A percentile compares a stretch with the other conserved stretches of the same genome.
phyloP scores from a whole-genome alignment of 2,797 vertebrate genomes.

The Thaleichthys pacificus region DNA sequence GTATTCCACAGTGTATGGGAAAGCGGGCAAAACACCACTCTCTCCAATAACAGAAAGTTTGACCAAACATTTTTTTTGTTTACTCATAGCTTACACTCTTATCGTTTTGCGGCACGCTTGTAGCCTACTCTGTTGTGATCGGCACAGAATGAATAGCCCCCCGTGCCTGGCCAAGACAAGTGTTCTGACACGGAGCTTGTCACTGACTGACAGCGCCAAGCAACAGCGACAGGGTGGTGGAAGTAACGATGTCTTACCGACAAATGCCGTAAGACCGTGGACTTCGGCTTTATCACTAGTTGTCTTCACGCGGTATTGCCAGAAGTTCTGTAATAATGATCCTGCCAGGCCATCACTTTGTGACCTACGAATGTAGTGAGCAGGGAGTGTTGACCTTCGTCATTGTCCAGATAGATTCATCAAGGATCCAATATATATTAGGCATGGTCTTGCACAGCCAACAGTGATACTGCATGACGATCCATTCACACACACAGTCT shows the following conservation, averaged over 20 bases:
- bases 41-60: background rate
- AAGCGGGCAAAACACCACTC: background rate
- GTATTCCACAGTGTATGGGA: constrained; percentile 1
- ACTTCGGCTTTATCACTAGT: background rate
- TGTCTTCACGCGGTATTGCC: background rate
- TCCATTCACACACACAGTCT: no score
- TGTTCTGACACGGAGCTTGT: constrained; percentile 58
- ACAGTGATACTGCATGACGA: no score
- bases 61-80: background rate
- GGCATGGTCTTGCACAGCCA: no score
- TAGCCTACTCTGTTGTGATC: background rate
- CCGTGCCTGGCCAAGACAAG: constrained; percentile 31
- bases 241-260: background rate
- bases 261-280: no score
- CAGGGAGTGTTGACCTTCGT: background rate
- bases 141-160: constrained; percentile 17
- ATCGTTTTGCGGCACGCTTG: background rate
- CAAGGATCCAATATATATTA: background rate
- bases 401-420: background rate
- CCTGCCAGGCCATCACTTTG: background rate
- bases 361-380: no score
- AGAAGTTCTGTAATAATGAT: background rate
- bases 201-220: constrained; percentile 54
- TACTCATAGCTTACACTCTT: background rate
- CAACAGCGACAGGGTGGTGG: constrained; percentile 10